Conservation (phyloP, 2,888 invertebrate genomes). For the Torymus tubicola region DNA sequence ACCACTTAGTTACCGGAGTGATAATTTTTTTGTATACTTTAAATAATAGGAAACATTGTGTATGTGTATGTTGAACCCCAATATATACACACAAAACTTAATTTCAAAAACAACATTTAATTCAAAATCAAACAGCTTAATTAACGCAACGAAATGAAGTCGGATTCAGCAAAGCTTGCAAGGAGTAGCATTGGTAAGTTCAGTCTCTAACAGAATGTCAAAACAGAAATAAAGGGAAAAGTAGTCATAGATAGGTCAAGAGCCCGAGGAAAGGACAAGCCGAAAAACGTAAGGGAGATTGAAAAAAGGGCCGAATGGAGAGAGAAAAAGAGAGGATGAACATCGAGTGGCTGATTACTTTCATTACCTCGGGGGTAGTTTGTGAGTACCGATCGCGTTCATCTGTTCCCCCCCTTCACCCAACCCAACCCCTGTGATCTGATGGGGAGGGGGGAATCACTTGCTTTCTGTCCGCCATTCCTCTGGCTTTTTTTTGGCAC, state of each 20-base stretch:
- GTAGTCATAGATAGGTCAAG: no score
- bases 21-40: no score
- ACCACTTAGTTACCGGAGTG: no score
- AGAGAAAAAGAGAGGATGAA: background rate
- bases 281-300: background rate
- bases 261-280: background rate
- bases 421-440: constrained; percentile 14
- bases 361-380: constrained; percentile 39
- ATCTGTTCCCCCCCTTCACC: constrained; percentile 20
- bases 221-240: background rate
- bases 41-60: no score
- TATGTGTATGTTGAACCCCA: no score
- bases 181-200: constrained; percentile 22
- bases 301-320: background rate
- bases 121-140: background rate
- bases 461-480: background rate
- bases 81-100: no score
- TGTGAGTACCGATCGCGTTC: constrained; percentile 30
- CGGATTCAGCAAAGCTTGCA: no score
- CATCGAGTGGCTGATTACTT: constrained; percentile 30
- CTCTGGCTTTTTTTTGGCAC: background rate
- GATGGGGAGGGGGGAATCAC: constrained; percentile 21
- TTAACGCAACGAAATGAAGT: constrained; percentile 2
- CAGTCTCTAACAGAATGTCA: constrained; percentile 16
- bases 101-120: background rate